phyloP scores from a whole-genome alignment of 1,140 invertebrate species.

The Psix sp. region DNA sequence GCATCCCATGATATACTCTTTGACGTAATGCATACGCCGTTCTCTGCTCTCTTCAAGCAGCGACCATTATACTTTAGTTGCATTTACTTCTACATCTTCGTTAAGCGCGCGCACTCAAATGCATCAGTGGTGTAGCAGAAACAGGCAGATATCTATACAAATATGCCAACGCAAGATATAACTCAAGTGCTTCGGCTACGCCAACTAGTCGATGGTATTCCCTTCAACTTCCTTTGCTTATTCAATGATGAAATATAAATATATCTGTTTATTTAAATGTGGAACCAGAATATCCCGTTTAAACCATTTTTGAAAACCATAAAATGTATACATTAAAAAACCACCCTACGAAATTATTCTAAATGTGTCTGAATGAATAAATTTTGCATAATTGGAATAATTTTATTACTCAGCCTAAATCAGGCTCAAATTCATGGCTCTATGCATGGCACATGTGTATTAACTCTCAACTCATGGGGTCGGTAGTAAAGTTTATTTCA shows the following conservation, averaged over 20 bases:
- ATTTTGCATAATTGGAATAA: no score
- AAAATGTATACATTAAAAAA: no score
- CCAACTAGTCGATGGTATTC: constrained; percentile 27
- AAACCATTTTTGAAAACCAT: no score
- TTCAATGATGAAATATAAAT: constrained; percentile 42
- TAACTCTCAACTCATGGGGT: no score
- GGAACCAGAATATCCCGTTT: no score
- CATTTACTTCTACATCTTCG: constrained; percentile 43
- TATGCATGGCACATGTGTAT: no score
- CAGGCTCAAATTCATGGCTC: no score
- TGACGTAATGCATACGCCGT: constrained; percentile 69
- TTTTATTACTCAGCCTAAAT: no score
- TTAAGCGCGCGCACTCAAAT: constrained; percentile 45
- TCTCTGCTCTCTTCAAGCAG: constrained; percentile 50
- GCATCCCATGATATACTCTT: constrained; percentile 70
- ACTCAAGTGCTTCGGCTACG: constrained; percentile 38
- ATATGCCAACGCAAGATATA: constrained; percentile 43
- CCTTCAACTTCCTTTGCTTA: constrained; percentile 40
- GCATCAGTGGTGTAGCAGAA: constrained; percentile 14
- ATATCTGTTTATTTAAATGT: constrained; percentile 10
- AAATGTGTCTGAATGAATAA: no score
- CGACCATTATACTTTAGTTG: constrained; percentile 54
- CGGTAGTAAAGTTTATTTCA: no score
- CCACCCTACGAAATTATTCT: no score
- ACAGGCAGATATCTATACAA: constrained; percentile 39